Conservation (phyloP, 2,888 invertebrate species). For the Cataglyphis livida region DNA sequence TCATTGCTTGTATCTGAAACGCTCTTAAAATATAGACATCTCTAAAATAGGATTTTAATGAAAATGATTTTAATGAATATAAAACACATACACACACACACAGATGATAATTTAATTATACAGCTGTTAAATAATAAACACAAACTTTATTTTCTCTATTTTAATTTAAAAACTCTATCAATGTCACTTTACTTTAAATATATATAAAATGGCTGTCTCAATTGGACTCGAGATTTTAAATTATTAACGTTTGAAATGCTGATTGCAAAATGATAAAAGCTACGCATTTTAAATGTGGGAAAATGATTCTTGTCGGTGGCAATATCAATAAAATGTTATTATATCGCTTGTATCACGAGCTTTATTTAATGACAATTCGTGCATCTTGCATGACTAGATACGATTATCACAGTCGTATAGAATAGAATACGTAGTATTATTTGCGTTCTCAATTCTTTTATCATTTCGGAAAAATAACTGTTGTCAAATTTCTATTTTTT, state of each 20-base stretch:
- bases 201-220: conserved; percentile 8
- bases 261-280: conserved; percentile 34
- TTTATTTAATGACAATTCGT: conserved; percentile 8
- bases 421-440: conserved; percentile 2
- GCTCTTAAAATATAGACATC: background rate
- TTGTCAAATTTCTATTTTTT: background rate
- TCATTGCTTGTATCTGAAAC: background rate
- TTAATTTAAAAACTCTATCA: background rate
- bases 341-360: conserved; percentile 32
- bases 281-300: conserved; percentile 32
- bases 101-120: conserved; percentile 18
- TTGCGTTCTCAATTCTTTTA: background rate
- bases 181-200: conserved; percentile 3
- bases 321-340: conserved; percentile 47
- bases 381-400: conserved; percentile 22
- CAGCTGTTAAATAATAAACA: background rate
- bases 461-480: background rate
- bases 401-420: conserved; percentile 4
- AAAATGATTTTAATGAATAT: background rate
- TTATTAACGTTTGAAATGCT: conserved; percentile 22
- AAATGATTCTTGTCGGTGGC: conserved; percentile 2
- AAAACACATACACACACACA: no score
- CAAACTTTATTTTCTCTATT: background rate
- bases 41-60: background rate
- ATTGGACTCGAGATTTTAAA: conserved; percentile 23